Conservation (phyloP, 2,888 invertebrate genomes). For the Bugula neritina region DNA sequence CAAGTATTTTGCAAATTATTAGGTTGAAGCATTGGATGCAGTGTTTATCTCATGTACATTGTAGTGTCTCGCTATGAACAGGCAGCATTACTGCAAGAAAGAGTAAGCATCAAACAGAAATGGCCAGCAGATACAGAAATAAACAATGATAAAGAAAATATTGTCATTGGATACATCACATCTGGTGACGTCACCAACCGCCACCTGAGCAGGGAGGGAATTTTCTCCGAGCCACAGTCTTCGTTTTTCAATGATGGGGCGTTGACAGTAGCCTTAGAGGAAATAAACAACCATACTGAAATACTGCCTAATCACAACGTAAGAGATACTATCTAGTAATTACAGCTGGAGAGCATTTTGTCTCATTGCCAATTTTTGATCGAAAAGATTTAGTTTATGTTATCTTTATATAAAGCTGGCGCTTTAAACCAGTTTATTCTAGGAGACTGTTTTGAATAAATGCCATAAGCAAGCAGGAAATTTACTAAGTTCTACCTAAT, state of each 20-base stretch:
- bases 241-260: conserved; percentile 66
- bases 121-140: neutral
- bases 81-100: neutral
- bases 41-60: too few relatives aligned
- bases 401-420: too few relatives aligned
- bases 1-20: too few relatives aligned
- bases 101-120: neutral
- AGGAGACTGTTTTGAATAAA: too few relatives aligned
- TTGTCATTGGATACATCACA: conserved; percentile 41
- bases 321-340: too few relatives aligned
- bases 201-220: neutral
- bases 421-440: too few relatives aligned
- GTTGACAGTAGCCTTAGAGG: conserved; percentile 76
- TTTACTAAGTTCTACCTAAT: too few relatives aligned
- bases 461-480: too few relatives aligned
- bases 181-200: conserved; percentile 29
- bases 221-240: neutral
- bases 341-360: too few relatives aligned
- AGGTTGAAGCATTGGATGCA: too few relatives aligned
- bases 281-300: conserved; percentile 58
- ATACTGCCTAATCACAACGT: conserved; percentile 61
- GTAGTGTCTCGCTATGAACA: neutral
- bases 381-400: too few relatives aligned
- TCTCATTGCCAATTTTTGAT: too few relatives aligned
- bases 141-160: conserved; percentile 30